Conservation (phyloP, 2,888 invertebrate genomes). For the Lypha dubia region DNA sequence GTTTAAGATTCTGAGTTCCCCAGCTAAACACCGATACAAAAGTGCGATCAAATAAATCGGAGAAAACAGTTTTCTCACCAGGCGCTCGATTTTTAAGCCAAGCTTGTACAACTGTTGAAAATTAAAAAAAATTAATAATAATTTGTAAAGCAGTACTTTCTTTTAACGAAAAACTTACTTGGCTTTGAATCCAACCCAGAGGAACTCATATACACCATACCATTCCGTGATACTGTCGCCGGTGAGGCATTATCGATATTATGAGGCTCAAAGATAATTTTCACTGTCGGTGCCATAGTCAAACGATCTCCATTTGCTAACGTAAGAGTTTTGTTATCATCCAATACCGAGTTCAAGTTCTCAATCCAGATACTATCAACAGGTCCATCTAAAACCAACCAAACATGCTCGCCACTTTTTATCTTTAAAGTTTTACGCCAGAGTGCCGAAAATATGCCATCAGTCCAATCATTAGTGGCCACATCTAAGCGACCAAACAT, state of each 20-base stretch:
- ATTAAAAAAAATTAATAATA: neutral
- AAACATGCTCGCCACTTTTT: constrained; percentile 94
- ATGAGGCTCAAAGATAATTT: constrained; percentile 98
- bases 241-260: constrained; percentile 99
- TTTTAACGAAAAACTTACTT: constrained; percentile 82
- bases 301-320: constrained; percentile 97
- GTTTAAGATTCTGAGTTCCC: constrained; percentile 91
- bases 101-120: constrained; percentile 87
- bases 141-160: neutral
- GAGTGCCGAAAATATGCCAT: constrained; percentile 97
- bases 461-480: constrained; percentile 99
- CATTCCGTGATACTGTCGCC: constrained; percentile 96
- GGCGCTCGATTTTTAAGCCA: constrained; percentile 90
- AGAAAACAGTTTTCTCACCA: constrained; percentile 87
- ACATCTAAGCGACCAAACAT: constrained; percentile 99
- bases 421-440: constrained; percentile 97
- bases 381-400: constrained; percentile 97
- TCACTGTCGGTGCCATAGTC: constrained; percentile 96
- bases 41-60: constrained; percentile 89
- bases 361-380: constrained; percentile 99
- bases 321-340: constrained; percentile 97
- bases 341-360: constrained; percentile 97
- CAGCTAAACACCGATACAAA: constrained; percentile 90
- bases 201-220: constrained; percentile 98
- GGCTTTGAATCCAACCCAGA: constrained; percentile 97